These are phyloP conservation scores for Hemistola chrysoprasaria DNA, from an alignment of 2,888 invertebrate genomes.

Conservation along the genomic window DNA sequence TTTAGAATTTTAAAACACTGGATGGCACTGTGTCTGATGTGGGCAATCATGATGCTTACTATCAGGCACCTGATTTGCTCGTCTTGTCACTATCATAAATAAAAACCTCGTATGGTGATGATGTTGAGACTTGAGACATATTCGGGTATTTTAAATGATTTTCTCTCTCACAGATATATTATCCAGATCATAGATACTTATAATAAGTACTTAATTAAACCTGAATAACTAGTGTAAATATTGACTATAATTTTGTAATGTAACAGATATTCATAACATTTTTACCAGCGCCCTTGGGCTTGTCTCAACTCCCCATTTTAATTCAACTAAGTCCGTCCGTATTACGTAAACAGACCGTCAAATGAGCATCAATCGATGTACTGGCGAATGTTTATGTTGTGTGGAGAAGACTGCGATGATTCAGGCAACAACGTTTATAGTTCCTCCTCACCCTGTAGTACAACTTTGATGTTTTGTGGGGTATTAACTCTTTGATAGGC, in stretches of 20 bases:
- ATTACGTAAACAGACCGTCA: conserved; percentile 62
- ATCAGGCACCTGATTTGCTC: too few relatives aligned
- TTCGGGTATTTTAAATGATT: too few relatives aligned
- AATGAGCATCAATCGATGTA: conserved; percentile 52
- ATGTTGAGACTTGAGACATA: too few relatives aligned
- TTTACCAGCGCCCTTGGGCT: conserved; percentile 9
- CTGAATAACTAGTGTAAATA: too few relatives aligned
- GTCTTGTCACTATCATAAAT: too few relatives aligned
- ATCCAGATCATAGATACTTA: too few relatives aligned
- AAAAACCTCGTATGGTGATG: too few relatives aligned
- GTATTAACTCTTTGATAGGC: conserved; percentile 11
- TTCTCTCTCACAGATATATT: too few relatives aligned
- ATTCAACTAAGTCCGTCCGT: conserved; percentile 20
- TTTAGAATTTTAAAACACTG: too few relatives aligned
- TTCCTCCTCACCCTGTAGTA: conserved; percentile 34
- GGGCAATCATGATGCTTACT: too few relatives aligned
- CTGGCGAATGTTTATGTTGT: conserved; percentile 26
- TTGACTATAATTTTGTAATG: neutral
- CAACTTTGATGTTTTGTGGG: conserved; percentile 42
- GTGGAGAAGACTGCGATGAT: conserved; percentile 19
- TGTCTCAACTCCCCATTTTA: conserved; percentile 8
- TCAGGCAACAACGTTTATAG: conserved; percentile 23
- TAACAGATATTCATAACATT: neutral
- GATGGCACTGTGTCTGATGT: too few relatives aligned
- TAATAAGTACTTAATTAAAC: too few relatives aligned